Conservation (phyloP, 2,888 invertebrate species). For the Carabus problematicus region DNA sequence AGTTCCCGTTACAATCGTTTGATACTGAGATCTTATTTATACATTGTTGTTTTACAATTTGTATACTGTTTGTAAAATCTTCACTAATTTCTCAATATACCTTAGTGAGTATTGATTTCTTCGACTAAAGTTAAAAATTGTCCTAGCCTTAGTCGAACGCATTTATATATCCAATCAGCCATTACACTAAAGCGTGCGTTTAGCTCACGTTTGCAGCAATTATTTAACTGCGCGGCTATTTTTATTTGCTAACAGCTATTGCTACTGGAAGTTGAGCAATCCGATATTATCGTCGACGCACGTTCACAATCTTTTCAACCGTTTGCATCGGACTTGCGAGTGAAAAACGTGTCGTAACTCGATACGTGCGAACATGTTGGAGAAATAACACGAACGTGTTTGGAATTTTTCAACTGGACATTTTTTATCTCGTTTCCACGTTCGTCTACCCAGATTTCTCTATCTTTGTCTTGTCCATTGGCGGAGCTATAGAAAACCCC, state of each 20-base stretch:
- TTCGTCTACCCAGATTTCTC: not conserved
- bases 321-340: slow-evolving; percentile 1
- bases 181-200: slow-evolving; percentile 39
- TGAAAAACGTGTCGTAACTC: slow-evolving; percentile 48
- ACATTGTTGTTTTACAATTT: no score
- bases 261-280: slow-evolving; percentile 52
- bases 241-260: slow-evolving; percentile 56
- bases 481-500: slow-evolving; percentile 26
- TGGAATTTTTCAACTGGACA: slow-evolving; percentile 53
- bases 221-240: slow-evolving; percentile 52
- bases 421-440: slow-evolving; percentile 47
- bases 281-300: slow-evolving; percentile 13
- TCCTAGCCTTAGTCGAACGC: slow-evolving; percentile 36
- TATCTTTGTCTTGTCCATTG: slow-evolving; percentile 27
- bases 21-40: no score
- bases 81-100: slow-evolving; percentile 5
- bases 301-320: not conserved
- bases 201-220: slow-evolving; percentile 37
- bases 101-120: slow-evolving; percentile 40
- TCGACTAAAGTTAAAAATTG: slow-evolving; percentile 42
- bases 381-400: slow-evolving; percentile 55
- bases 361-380: slow-evolving; percentile 48
- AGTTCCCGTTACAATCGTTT: no score
- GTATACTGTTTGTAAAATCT: not conserved
- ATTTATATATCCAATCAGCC: slow-evolving; percentile 42